Evolutionary conservation across 2,888 invertebrate genomes (phyloP).

Genomic region (Caprella mutica): DNA sequence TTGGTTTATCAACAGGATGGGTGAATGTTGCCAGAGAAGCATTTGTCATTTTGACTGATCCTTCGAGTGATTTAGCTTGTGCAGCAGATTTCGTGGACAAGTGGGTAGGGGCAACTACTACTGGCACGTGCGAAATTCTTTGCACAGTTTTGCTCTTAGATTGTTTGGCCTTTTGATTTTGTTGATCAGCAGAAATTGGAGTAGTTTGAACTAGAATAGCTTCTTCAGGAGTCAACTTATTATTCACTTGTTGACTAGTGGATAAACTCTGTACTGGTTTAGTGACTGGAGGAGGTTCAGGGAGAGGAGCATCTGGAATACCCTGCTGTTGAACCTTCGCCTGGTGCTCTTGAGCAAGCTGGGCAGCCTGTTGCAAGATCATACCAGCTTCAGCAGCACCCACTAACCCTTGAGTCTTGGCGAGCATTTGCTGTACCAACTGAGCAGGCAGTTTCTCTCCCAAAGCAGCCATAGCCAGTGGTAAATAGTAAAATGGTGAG

Average conservation of each 20-base stretch:
- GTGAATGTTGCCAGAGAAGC: neutral
- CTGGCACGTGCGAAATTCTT: no score
- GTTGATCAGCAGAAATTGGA: neutral
- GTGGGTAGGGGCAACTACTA: no score
- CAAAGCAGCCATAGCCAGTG: constrained; percentile 33
- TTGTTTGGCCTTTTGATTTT: neutral
- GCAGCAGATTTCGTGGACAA: no score
- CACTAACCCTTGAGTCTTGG: constrained; percentile 32
- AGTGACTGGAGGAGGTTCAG: constrained; percentile 19
- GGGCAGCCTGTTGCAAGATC: constrained; percentile 32
- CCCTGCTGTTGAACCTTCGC: constrained; percentile 25
- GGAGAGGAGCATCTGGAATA: constrained; percentile 4
- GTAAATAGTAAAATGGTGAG: constrained; percentile 33
- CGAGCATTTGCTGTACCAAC: constrained; percentile 33
- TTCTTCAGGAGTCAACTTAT: neutral
- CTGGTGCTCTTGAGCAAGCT: constrained; percentile 32
- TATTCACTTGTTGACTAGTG: neutral
- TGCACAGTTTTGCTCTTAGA: no score
- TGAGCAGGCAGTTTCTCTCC: constrained; percentile 34
- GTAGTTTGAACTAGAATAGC: neutral
- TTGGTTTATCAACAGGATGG: neutral
- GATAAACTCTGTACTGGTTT: constrained; percentile 9
- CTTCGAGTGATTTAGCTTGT: neutral
- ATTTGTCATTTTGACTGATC: neutral
- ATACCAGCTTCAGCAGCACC: constrained; percentile 33